Conservation (phyloP, 2,797 vertebrate genomes). For the Caiman crocodilus region DNA sequence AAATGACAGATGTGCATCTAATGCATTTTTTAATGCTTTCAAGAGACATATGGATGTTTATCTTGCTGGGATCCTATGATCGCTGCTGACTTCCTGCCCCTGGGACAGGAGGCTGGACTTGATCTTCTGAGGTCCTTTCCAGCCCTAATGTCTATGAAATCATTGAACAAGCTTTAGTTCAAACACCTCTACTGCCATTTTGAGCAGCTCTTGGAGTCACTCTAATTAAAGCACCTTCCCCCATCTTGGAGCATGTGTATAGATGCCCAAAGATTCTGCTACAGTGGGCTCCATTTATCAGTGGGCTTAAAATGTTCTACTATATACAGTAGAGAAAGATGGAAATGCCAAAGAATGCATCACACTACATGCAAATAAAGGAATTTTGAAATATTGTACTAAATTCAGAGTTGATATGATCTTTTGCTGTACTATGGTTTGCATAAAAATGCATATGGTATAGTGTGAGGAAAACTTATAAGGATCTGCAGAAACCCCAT, state of each 20-base stretch:
- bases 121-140: too few relatives aligned
- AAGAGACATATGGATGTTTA: too few relatives aligned
- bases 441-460: neutral
- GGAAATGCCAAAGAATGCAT: neutral
- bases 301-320: neutral
- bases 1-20: neutral
- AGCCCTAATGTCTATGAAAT: too few relatives aligned
- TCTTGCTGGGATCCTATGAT: too few relatives aligned
- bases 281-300: neutral
- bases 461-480: neutral
- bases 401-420: neutral
- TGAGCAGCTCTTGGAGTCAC: too few relatives aligned
- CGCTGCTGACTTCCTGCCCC: too few relatives aligned
- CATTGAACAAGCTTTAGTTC: too few relatives aligned
- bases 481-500: neutral
- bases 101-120: too few relatives aligned
- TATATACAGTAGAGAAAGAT: neutral
- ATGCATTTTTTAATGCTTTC: too few relatives aligned
- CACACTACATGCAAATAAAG: neutral
- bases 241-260: neutral
- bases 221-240: too few relatives aligned
- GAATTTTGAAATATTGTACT: neutral
- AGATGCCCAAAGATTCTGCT: neutral
- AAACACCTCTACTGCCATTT: too few relatives aligned
- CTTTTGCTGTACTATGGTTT: neutral